phyloP scores from a whole-genome alignment of 2,113 vertebrate genomes.

The Chiloscyllium plagiosum region DNA sequence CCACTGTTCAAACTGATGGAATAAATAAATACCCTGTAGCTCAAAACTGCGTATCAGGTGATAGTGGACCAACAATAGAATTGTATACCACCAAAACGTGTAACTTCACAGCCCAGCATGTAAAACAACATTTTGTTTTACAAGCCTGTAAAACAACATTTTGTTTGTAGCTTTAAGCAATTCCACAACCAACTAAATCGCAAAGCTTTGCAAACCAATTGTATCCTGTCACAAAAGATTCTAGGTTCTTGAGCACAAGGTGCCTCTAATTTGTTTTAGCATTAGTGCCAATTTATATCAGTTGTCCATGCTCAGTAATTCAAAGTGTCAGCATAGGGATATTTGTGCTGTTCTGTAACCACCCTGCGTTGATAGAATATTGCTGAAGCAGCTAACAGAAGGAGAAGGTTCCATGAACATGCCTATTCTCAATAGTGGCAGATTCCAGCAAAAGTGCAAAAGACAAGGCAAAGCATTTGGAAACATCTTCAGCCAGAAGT shows the following conservation, averaged over 20 bases:
- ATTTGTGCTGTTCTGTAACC: neutral
- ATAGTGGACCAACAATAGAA: neutral
- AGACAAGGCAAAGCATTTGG: neutral
- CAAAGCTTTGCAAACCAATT: neutral
- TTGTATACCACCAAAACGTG: neutral
- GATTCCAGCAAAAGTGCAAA: neutral
- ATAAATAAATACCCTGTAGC: neutral
- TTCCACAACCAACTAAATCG: neutral
- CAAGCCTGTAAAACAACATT: neutral
- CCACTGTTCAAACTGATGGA: neutral
- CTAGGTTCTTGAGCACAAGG: neutral
- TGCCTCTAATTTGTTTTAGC: neutral
- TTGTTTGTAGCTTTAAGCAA: neutral
- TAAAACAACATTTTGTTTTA: neutral
- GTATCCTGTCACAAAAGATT: neutral
- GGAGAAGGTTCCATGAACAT: neutral
- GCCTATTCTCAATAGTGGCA: neutral
- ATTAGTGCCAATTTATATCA: neutral
- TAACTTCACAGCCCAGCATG: neutral
- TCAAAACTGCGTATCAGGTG: neutral
- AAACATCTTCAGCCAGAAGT: neutral
- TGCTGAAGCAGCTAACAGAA: neutral
- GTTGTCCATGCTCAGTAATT: neutral
- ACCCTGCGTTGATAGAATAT: neutral
- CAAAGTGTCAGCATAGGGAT: neutral